Percentiles rank a stretch among this genome's conserved stretches.
These are phyloP conservation scores for Tapirus indicus DNA, from an alignment of 2,797 vertebrate genomes.

Conservation along the genomic window DNA sequence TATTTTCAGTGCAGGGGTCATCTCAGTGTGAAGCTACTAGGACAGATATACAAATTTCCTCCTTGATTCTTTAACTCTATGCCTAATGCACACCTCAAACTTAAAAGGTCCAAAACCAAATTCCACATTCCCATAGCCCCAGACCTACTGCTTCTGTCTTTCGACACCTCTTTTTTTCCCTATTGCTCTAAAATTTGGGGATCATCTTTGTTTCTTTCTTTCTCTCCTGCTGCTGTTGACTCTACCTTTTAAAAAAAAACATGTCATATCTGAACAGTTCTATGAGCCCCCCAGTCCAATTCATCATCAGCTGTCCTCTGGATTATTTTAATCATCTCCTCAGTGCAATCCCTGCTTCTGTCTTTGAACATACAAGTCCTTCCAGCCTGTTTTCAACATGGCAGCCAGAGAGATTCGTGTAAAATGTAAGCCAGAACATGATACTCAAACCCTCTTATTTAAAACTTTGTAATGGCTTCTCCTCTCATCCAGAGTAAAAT, in stretches of 20 bases:
- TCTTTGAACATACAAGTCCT: not conserved
- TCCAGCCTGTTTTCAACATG: not conserved
- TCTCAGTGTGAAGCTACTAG: not conserved
- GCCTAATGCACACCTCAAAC: not conserved
- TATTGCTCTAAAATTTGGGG: not conserved
- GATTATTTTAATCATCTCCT: not conserved
- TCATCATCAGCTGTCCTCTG: not conserved
- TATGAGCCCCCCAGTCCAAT: not conserved
- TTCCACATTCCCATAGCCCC: not conserved
- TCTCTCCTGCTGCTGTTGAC: not conserved
- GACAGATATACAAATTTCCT: not conserved
- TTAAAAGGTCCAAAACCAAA: not conserved
- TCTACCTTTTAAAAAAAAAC: not conserved
- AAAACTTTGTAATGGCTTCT: not conserved
- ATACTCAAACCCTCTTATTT: not conserved
- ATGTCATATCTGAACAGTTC: fast-evolving
- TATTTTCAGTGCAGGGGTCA: not conserved
- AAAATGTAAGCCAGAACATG: not conserved
- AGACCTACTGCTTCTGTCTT: not conserved
- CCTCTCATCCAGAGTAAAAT: not conserved
- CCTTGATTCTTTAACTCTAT: not conserved
- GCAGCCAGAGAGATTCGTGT: not conserved
- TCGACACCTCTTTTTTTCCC: not conserved
- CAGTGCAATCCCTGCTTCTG: not conserved
- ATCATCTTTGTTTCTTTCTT: not conserved